These are phyloP conservation scores for Pyrgus malvae DNA, from an alignment of 2,888 invertebrate genomes.

Conservation along the genomic window DNA sequence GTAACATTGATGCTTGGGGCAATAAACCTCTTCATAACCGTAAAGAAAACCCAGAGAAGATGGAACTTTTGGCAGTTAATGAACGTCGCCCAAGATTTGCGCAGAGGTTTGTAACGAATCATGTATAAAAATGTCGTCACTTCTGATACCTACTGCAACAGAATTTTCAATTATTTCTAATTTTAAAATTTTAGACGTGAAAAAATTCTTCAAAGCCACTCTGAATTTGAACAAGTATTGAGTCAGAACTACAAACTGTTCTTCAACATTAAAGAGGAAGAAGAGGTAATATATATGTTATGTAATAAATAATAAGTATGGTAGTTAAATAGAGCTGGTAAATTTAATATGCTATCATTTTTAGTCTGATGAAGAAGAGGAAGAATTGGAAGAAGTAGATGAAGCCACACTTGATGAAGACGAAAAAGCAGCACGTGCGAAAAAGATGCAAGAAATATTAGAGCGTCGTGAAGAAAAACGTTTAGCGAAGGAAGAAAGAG, in stretches of 20 bases:
- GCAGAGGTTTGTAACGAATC: conserved; percentile 71
- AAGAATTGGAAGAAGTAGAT: conserved; percentile 66
- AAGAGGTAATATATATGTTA: conserved; percentile 50
- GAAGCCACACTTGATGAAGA: conserved; percentile 67
- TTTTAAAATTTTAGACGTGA: conserved; percentile 51
- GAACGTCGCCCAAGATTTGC: conserved; percentile 80
- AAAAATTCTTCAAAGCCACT: conserved; percentile 72
- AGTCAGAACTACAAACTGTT: conserved; percentile 86
- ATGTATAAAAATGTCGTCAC: neutral
- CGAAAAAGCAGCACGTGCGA: conserved; percentile 58
- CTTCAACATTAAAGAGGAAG: conserved; percentile 83
- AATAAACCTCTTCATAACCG: conserved; percentile 88
- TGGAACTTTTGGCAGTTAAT: conserved; percentile 78
- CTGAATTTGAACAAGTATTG: conserved; percentile 81
- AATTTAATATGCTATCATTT: neutral
- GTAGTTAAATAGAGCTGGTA: neutral
- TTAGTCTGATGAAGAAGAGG: conserved; percentile 56
- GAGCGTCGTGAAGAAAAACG: conserved; percentile 51
- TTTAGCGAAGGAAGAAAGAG: conserved; percentile 52
- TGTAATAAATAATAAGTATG: neutral
- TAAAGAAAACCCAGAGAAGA: conserved; percentile 71
- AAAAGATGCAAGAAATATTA: conserved; percentile 48
- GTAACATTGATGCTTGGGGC: conserved; percentile 86
- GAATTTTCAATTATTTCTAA: too few species aligned
- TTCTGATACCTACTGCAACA: neutral